Evolutionary conservation across 1,140 invertebrate species (phyloP).

Genomic region (Solenopsis fugax): DNA sequence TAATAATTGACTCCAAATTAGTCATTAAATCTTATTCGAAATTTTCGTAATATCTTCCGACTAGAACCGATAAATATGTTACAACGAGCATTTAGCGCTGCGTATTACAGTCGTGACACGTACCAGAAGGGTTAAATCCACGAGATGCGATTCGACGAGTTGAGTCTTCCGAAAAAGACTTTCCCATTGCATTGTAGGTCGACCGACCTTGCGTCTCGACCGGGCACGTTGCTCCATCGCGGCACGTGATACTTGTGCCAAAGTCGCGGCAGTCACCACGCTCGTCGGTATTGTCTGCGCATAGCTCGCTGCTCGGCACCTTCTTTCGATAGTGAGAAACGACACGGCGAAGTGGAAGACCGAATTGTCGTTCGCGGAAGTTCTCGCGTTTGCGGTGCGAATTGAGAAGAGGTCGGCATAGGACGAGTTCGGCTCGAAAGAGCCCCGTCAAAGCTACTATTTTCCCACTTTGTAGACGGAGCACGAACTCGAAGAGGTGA

Average conservation of each 20-base stretch:
- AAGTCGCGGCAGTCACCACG: constrained; percentile 59
- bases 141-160: constrained; percentile 44
- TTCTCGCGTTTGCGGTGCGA: constrained; percentile 51
- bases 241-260: constrained; percentile 71
- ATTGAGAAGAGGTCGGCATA: constrained; percentile 46
- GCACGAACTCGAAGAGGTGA: constrained; percentile 55
- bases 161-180: constrained; percentile 44
- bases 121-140: constrained; percentile 42
- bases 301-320: constrained; percentile 9
- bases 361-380: constrained; percentile 67
- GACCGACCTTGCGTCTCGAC: constrained; percentile 45
- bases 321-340: constrained; percentile 58
- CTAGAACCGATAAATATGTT: background rate
- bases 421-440: constrained; percentile 25
- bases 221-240: constrained; percentile 66
- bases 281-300: constrained; percentile 59
- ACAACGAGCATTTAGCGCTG: constrained; percentile 30
- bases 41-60: background rate
- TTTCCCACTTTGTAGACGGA: constrained; percentile 49
- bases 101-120: constrained; percentile 28
- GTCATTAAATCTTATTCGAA: background rate
- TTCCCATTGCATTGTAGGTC: constrained; percentile 40
- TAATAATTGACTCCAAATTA: background rate
- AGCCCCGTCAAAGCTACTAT: constrained; percentile 49
- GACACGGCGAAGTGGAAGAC: constrained; percentile 57